A percentile compares a stretch with the other conserved stretches of the same genome.
Evolutionary conservation across 2,113 vertebrate species (phyloP).

Genomic region (Gymnobelideus leadbeateri): DNA sequence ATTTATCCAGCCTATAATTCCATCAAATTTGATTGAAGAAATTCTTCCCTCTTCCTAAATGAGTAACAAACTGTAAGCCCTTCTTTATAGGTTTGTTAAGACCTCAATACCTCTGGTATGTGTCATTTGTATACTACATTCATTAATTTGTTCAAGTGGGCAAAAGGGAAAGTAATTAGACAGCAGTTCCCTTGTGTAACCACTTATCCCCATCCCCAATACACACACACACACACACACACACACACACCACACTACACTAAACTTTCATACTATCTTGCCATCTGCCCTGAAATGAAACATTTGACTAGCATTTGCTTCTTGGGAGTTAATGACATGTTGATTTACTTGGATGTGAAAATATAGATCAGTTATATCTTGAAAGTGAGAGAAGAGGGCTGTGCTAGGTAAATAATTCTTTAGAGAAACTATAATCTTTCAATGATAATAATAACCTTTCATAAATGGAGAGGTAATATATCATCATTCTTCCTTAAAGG

Average conservation of each 20-base stretch:
- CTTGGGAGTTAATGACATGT: slow-evolving; percentile 50
- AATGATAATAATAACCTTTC: neutral
- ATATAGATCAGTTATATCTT: slow-evolving; percentile 30
- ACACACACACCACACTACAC: neutral
- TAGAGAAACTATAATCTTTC: neutral
- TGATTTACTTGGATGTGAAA: slow-evolving; percentile 43
- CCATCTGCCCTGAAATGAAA: slow-evolving; percentile 42
- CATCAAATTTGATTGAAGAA: neutral
- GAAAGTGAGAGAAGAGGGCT: slow-evolving; percentile 31
- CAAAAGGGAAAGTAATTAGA: neutral
- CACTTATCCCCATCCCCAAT: neutral
- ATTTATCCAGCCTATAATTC: neutral
- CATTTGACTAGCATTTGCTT: slow-evolving; percentile 24
- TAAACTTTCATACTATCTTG: neutral
- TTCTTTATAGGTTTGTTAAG: neutral
- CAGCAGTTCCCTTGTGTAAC: neutral
- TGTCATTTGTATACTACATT: neutral
- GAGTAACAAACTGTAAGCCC: neutral
- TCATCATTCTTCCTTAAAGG: neutral
- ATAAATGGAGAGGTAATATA: neutral
- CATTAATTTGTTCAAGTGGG: neutral
- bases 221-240: neutral
- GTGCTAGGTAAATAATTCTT: neutral
- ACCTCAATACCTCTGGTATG: neutral
- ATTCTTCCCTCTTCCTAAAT: neutral